phyloP scores from a whole-genome alignment of 2,888 invertebrate genomes.

The Pilophorus perplexus region DNA sequence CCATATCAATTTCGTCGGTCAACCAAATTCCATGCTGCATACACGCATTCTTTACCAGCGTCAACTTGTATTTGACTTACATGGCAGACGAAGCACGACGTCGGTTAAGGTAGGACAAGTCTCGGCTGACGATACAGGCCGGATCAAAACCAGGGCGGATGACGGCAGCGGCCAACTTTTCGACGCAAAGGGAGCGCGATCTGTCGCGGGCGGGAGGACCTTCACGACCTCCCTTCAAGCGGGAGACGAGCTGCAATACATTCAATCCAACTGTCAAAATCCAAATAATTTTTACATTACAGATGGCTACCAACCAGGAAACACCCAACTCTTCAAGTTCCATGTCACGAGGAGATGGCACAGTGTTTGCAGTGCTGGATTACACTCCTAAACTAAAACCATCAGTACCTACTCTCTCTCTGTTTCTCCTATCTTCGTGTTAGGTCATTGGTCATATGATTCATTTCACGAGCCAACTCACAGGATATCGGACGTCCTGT shows the following conservation, averaged over 20 bases:
- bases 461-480: no score
- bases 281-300: not conserved
- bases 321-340: not conserved
- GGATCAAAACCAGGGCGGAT: conserved; percentile 50
- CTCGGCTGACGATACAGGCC: conserved; percentile 48
- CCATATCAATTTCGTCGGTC: no score
- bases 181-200: conserved; percentile 53
- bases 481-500: no score
- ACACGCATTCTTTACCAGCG: no score
- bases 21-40: no score
- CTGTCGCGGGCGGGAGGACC: conserved; percentile 50
- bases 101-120: conserved; percentile 49
- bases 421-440: no score
- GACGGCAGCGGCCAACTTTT: conserved; percentile 49
- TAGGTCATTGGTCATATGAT: no score
- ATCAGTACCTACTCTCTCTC: no score
- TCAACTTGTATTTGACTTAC: no score
- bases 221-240: conserved; percentile 45
- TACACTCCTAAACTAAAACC: no score
- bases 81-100: conserved; percentile 51
- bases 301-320: not conserved
- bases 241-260: conserved; percentile 45
- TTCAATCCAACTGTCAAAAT: not conserved
- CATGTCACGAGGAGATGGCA: not conserved
- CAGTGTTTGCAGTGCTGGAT: no score